These are phyloP conservation scores for Promerops cafer DNA, from an alignment of 2,113 vertebrate genomes.

Conservation along the genomic window DNA sequence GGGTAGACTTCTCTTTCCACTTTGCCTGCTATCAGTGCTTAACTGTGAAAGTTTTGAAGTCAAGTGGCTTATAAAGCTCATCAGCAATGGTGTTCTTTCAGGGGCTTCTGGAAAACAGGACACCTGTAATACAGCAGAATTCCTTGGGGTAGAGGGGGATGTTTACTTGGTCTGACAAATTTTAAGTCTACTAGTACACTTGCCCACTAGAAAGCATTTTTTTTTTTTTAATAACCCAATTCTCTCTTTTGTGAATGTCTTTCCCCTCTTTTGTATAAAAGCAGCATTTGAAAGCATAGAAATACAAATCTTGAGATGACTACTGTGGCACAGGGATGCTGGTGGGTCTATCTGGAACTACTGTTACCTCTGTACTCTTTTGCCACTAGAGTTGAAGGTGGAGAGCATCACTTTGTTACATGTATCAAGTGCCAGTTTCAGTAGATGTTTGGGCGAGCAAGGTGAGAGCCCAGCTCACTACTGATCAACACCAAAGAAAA, in stretches of 20 bases:
- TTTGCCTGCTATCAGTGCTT: not conserved
- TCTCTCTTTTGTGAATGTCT: not conserved
- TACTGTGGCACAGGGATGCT: not conserved
- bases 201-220: not conserved
- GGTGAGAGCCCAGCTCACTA: not conserved
- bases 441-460: fast-evolving
- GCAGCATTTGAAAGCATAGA: not conserved
- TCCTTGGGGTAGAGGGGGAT: not conserved
- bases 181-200: not conserved
- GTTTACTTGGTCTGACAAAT: not conserved
- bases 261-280: not conserved
- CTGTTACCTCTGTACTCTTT: not conserved
- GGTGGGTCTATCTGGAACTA: not conserved
- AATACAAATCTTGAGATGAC: not conserved
- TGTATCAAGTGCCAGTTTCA: not conserved
- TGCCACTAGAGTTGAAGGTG: not conserved
- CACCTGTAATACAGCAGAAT: not conserved
- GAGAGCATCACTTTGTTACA: not conserved
- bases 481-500: not conserved
- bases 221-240: not conserved
- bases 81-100: not conserved
- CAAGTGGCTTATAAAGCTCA: not conserved
- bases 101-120: not conserved
- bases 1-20: not conserved
- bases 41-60: not conserved